Evolutionary conservation across 2,888 invertebrate genomes (phyloP).

Genomic region (Nemapogon koenigi): DNA sequence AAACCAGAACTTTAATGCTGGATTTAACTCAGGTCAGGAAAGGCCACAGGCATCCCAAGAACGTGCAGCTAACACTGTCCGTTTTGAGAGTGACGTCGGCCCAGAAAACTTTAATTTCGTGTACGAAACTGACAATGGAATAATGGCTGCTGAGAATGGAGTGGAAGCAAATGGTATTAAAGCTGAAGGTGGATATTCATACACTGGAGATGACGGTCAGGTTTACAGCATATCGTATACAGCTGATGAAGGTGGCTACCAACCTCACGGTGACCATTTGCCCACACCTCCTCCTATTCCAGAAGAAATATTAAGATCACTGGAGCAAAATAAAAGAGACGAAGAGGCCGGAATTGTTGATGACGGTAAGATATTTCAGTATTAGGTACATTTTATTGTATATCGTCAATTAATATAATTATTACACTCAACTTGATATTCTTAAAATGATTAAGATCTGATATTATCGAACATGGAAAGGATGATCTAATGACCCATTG

Average conservation of each 20-base stretch:
- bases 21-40: slow-evolving; percentile 16
- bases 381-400: too few relatives aligned
- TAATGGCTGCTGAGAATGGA: slow-evolving; percentile 38
- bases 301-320: slow-evolving; percentile 36
- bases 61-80: slow-evolving; percentile 29
- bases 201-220: slow-evolving; percentile 46
- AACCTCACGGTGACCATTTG: slow-evolving; percentile 39
- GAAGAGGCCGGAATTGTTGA: slow-evolving; percentile 43
- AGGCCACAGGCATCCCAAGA: slow-evolving; percentile 32
- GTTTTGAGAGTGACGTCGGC: slow-evolving; percentile 35
- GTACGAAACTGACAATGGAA: slow-evolving; percentile 48
- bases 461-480: too few relatives aligned
- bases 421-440: too few relatives aligned
- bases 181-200: slow-evolving; percentile 42
- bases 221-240: slow-evolving; percentile 45
- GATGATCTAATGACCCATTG: too few relatives aligned
- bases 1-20: slow-evolving; percentile 14
- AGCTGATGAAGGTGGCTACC: slow-evolving; percentile 42
- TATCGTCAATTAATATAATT: too few relatives aligned
- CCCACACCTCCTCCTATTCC: slow-evolving; percentile 50
- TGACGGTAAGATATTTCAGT: slow-evolving; percentile 42
- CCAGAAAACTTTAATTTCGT: slow-evolving; percentile 35
- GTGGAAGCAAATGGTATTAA: slow-evolving; percentile 34
- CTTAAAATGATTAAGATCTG: too few relatives aligned
- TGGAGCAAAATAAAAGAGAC: slow-evolving; percentile 43